Base-by-base conservation (phyloP, 92 coral and sea anemone genomes). In the Isaurus tuberculatus region DNA sequence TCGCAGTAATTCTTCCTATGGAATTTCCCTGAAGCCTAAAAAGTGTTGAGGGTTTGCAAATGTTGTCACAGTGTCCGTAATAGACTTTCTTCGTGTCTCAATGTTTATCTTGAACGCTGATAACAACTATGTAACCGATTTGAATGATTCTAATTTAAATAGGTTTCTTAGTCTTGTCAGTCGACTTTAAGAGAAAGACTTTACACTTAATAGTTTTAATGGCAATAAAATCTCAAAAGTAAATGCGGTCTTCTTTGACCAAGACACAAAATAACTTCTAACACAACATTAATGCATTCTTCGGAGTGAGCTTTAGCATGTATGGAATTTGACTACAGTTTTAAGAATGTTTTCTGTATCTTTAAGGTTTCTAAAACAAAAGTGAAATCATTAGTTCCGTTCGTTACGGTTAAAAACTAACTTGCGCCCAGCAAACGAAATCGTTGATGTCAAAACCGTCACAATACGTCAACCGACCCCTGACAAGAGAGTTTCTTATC, bases 401-500 rank as follows among this genome's bases (percentile, higher is more conserved):
- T 43, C 55, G 36, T 7, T 43, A 19, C 33, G 80, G 27, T 29
- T 48, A 13, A 22, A 55, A 57, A 34, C 31, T 77, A 32, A 15
- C 70, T 77, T 48, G 36, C 57, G 69, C 43, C 55, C 34, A 44
- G 1, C 51, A 44, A 60, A n/a, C 33, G 70, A 77, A 77, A 57
- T 58, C 29, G 33, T 40, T 34, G 70, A 70, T 77, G 48, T 77
- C 70, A 30, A 77, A 55, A 51, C 70, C 82, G 69, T 77, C 82
- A 77, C 33, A 36, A 60, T 32, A 77, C 17, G 82, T 58, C 82
- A 77, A 77, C 67, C 25, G 68, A 77, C 82, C 82, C 68, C 82
- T 27, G 81, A 74, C 81, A 75, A 31, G 68, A 75, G 65, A 13
- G 30, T 13, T 77, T 77, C 97, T 93, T 93, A 91, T 93, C 94